Evolutionary conservation across 2,113 vertebrate species (phyloP), one percentile per base, ranked within the genome.

Genomic region (Tautogolabrus adspersus): DNA sequence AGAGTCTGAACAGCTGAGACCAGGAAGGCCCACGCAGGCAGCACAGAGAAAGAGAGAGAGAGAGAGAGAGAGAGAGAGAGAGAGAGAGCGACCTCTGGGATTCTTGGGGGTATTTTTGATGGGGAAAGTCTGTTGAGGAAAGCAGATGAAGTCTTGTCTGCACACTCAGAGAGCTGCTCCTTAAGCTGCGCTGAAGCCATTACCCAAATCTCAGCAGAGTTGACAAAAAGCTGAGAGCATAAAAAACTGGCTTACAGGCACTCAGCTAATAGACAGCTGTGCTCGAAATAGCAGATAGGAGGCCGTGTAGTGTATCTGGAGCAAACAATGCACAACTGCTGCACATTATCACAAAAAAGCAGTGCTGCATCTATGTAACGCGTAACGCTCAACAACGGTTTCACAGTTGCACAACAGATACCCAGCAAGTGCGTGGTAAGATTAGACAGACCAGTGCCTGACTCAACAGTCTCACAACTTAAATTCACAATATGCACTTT

Each of bases 1-100:
- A 76, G 87, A 86, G 86, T 74, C 74, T 16, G 10, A 89, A 86
- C 89, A 91, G 90, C 90, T 91, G 90, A 89, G 85, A 81, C 79
- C 82, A 83, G 3, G 64, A 75, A 81, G 52, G 70, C 49, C 69
- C 44, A 18, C 10, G 72, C 65, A 57, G 70, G 61, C 62, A 37
- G 72, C 55, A 8, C 18, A 49, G 47, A 19, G 10, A 49, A 4
- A 12, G 49, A n/a, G 47, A 49, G 47, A 3, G 10, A n/a, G 52
- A 57, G 74, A 19, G 22, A 51, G 47, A 3, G 10, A 19, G 51
- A 49, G 46, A 16, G 5, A 47, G 15, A 11, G 49, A 19, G 46
- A 49, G 47, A 2, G 10, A n/a, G 52, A 57, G 74, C 21, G 22
- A 51, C 84, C 74, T 56, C 75, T 74, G 88, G 87, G 88, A 82